Conservation (phyloP, 2,113 vertebrate species). For the Galbula dea region DNA sequence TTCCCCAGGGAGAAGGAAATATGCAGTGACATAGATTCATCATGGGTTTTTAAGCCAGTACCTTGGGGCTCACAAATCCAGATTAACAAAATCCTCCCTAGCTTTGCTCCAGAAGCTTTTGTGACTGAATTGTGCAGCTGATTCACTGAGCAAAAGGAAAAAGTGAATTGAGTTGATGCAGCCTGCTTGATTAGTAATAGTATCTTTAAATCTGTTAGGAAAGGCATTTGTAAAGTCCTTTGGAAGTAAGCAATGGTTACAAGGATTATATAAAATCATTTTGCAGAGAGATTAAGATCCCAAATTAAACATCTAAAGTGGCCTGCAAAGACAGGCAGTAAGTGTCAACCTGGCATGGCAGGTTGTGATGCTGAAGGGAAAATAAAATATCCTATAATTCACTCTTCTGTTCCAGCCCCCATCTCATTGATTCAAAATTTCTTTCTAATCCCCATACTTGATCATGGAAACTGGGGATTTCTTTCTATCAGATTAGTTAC, state of each 20-base stretch:
- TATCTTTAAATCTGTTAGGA: background rate
- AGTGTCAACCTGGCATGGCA: background rate
- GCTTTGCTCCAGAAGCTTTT: background rate
- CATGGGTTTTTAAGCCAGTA: conserved; percentile 17
- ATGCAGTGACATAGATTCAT: background rate
- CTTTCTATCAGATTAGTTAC: background rate
- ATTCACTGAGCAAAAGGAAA: conserved; percentile 7
- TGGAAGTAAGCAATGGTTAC: background rate
- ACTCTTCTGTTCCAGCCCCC: background rate
- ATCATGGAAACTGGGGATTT: background rate
- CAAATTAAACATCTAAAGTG: background rate
- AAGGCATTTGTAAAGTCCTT: background rate
- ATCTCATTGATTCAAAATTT: background rate
- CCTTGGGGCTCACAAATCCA: background rate
- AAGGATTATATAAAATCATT: background rate
- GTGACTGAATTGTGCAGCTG: background rate
- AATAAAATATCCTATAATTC: background rate
- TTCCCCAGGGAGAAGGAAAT: background rate
- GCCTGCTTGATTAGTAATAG: background rate
- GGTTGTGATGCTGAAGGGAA: background rate
- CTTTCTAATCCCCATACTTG: background rate
- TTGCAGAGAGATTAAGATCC: background rate
- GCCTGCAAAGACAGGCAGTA: background rate
- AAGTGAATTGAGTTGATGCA: background rate
- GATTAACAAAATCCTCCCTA: conserved; percentile 39